phyloP scores from a whole-genome alignment of 2,797 vertebrate species.

The Arremon aurantiirostris region DNA sequence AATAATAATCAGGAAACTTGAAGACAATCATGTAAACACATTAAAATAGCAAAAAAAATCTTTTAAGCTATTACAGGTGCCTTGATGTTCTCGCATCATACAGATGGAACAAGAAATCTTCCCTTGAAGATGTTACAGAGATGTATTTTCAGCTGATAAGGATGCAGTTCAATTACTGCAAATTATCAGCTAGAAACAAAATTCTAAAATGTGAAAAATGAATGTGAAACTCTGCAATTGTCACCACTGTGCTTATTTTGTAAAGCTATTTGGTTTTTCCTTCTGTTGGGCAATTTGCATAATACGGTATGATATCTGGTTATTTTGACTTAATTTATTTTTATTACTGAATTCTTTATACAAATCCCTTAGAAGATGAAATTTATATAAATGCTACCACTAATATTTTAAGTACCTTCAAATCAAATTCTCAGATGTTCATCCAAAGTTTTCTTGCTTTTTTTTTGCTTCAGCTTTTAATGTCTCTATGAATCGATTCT shows the following conservation, averaged over 20 bases:
- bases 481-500: not conserved
- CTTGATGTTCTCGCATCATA: not conserved
- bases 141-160: not conserved
- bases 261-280: not conserved
- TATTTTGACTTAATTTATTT: conserved; percentile 7
- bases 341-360: not conserved
- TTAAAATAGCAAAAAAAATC: not conserved
- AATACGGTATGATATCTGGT: not conserved
- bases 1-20: not conserved
- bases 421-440: conserved; percentile 6
- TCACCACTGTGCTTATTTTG: not conserved
- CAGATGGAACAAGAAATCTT: not conserved
- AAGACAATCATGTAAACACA: not conserved
- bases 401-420: not conserved
- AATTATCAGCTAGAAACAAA: not conserved
- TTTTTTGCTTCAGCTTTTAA: not conserved
- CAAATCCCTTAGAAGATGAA: not conserved
- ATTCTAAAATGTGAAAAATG: not conserved
- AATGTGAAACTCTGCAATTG: not conserved
- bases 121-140: not conserved
- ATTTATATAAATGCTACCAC: not conserved
- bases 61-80: not conserved
- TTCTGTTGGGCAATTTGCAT: not conserved
- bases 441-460: not conserved
- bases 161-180: not conserved